Base-by-base conservation (phyloP, 2,888 invertebrate genomes). In the Stratiomys singularior region DNA sequence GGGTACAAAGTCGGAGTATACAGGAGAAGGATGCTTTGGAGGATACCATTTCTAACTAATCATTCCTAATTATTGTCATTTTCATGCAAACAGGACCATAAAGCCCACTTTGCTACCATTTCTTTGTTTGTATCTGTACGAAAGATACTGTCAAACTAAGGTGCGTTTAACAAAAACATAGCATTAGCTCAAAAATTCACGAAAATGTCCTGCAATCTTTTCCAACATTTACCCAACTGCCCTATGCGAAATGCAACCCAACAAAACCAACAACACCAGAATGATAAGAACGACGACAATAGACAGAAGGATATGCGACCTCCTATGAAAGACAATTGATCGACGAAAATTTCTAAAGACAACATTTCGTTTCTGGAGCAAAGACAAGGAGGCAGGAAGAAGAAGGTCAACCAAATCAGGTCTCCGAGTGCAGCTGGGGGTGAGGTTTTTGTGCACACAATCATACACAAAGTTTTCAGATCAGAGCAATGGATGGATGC, bases 301-400 rank as follows among this genome's bases (percentile, higher is more conserved):
- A 69, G 63, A 72, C 56, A 63, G 30, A 69, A 69, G 67, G 56
- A 76, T 77, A 77, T 46, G 47, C 74, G 58, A 77, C 77, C 76
- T 79, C 60, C 18, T 52, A 56, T 72, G 76, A 72, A 67, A 79
- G 77, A 79, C 77, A 79, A 79, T 77, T 79, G 79, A 79, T 79
- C 79, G 77, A 77, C 76, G 78, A 77, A 77, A 18, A 79, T 79
- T 79, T 77, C 76, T 60, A 79, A 77, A 67, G 76, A 79, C 79
- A 79, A 79, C 77, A 76, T 23, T 30, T 52, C 46, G 46, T 47
- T 63, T 28, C 76, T n/a, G 7, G 30, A 15, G 37, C n/a, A 37
- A 11, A 28, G n/a, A 66, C 3, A 28, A 11, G 37, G 66, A 66
- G 3, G 18, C 28, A 28, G 66, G 30, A 69, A 47, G 47, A 47